These are phyloP conservation scores for Drosophila prolongata DNA, from an alignment of 2,888 invertebrate genomes.

Conservation along the genomic window DNA sequence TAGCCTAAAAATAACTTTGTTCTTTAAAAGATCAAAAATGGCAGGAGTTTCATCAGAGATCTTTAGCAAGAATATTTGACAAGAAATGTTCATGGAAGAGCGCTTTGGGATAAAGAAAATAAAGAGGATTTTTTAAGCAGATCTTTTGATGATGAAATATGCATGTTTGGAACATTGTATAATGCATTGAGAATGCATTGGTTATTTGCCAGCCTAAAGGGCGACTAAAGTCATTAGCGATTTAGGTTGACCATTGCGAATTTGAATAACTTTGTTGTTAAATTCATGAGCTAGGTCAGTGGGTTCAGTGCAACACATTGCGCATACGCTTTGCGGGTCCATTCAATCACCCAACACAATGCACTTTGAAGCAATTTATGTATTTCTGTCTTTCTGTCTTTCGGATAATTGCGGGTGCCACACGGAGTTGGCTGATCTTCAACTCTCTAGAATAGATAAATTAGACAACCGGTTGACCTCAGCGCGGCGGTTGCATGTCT, in stretches of 20 bases:
- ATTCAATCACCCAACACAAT: background rate
- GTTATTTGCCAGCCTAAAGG: too few species aligned
- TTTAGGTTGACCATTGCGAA: conserved; percentile 5
- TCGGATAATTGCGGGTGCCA: conserved; percentile 1
- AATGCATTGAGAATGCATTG: background rate
- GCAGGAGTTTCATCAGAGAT: too few species aligned
- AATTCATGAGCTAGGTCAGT: conserved; percentile 2
- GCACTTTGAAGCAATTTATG: conserved; percentile 12
- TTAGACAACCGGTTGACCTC: conserved; percentile 73
- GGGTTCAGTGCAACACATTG: conserved; percentile 12
- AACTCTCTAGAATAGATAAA: conserved; percentile 41
- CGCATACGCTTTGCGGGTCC: conserved; percentile 3
- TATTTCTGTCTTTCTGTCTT: too few species aligned
- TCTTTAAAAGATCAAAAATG: background rate
- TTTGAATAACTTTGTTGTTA: conserved; percentile 19
- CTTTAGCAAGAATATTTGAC: too few species aligned
- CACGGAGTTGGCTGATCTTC: conserved; percentile 14
- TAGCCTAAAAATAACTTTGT: background rate
- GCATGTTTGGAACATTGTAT: conserved; percentile 4
- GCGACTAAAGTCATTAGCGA: background rate
- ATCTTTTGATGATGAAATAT: background rate
- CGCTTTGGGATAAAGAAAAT: too few species aligned
- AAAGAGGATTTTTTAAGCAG: background rate
- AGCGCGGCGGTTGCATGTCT: conserved; percentile 67
- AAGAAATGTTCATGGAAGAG: too few species aligned